These are phyloP conservation scores for Noctuana brunneofusca DNA, from an alignment of 2,888 invertebrate genomes.

Conservation along the genomic window DNA sequence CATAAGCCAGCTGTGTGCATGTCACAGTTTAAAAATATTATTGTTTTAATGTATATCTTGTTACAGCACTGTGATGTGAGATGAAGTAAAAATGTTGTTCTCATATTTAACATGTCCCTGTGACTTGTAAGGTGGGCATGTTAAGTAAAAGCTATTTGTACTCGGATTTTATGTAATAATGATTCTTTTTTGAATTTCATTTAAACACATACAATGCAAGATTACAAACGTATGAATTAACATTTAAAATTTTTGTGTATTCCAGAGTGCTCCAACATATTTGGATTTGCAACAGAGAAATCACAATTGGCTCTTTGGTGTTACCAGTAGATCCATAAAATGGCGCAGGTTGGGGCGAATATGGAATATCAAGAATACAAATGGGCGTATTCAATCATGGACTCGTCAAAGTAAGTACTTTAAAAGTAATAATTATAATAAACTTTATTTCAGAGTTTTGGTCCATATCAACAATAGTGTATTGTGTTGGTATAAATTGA, in stretches of 20 bases:
- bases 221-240: background rate
- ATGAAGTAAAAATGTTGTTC: background rate
- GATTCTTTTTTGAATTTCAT: too few relatives aligned
- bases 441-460: too few relatives aligned
- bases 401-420: conserved; percentile 90
- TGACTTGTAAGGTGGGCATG: too few relatives aligned
- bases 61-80: background rate
- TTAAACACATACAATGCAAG: too few relatives aligned
- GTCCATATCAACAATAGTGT: too few relatives aligned
- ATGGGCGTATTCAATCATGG: conserved; percentile 98
- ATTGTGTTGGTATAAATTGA: too few relatives aligned
- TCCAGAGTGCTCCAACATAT: conserved; percentile 39
- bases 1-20: background rate
- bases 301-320: background rate
- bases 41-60: background rate
- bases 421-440: too few relatives aligned
- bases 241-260: background rate
- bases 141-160: too few relatives aligned
- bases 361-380: conserved; percentile 86
- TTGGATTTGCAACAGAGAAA: conserved; percentile 33
- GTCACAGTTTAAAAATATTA: conserved; percentile 3
- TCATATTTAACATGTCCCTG: background rate
- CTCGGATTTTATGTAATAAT: too few relatives aligned
- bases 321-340: conserved; percentile 39
- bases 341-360: conserved; percentile 80